Evolutionary conservation across 2,113 vertebrate species (phyloP), one percentile per base, ranked within the genome.

Genomic region (Guaruba guarouba): DNA sequence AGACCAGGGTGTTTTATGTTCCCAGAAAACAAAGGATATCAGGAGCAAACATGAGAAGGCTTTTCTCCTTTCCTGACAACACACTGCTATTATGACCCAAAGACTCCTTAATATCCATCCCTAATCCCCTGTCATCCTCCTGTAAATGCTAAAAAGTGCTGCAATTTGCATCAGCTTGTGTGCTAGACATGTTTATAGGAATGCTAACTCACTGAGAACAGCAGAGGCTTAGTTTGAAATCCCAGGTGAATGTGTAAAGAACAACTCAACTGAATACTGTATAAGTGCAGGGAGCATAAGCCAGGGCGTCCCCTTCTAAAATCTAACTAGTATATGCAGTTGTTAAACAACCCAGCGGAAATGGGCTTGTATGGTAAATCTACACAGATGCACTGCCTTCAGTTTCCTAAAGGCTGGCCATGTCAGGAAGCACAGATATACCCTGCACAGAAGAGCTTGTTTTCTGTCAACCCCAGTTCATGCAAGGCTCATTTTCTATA

Each of bases 141-240:
- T 44, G 17, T 61, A 95, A 95, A 93, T 73, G 86, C 70, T 84
- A 75, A 78, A 68, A 91, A 75, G 55, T 52, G 51, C 46, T 68
- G 33, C 39, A 71, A 75, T 92, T 95, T 95, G 73, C 86, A 95
- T 71, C 73, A 93, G 62, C 13, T 88, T 86, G 51, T 86, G 73
- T 44, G 61, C 57, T 89, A 83, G 74, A 92, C 33, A 44, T 82
- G 82, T 86, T 82, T 86, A 86, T 61, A 61, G 23, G 77, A 84
- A 79, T 52, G 57, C 74, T 75, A 92, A 55, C 66, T 93, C 74
- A 73, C 24, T 28, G 13, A 39, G 48, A 92, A 76, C 0, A 4
- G 71, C 49, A 71, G 44, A 68, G 6, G 23, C 39, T 76, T 61
- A 13, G 24, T 79, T 39, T 82, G 81, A 57, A 90, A 91, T 84